phyloP scores from a whole-genome alignment of 2,888 invertebrate genomes.

The Noctua janthe region DNA sequence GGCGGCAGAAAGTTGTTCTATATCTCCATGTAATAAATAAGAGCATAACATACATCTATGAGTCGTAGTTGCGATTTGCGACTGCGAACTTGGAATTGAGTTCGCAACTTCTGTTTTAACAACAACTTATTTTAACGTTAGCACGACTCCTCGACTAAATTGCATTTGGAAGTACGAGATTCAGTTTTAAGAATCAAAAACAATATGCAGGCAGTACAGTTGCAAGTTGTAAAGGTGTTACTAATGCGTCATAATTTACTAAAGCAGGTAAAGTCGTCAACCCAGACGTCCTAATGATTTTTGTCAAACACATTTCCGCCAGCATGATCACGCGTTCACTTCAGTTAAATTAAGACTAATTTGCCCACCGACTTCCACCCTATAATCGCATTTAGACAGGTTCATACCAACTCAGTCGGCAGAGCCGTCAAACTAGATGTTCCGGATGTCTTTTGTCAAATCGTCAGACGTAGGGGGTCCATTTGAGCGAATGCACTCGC shows the following conservation, averaged over 20 bases:
- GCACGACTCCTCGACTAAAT: slow-evolving; percentile 29
- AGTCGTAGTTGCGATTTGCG: slow-evolving; percentile 17
- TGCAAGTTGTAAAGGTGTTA: background rate
- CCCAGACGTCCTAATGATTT: slow-evolving; percentile 19
- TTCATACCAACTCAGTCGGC: slow-evolving; percentile 43
- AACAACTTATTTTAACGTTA: slow-evolving; percentile 41
- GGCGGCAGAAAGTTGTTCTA: slow-evolving; percentile 19
- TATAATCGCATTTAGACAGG: slow-evolving; percentile 64
- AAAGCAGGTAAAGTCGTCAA: background rate
- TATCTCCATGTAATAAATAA: slow-evolving; percentile 18
- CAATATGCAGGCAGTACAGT: background rate
- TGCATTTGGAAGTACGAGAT: slow-evolving; percentile 10
- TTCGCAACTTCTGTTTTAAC: slow-evolving; percentile 27
- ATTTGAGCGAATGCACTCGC: slow-evolving; percentile 76
- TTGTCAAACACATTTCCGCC: slow-evolving; percentile 30
- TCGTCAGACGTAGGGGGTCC: slow-evolving; percentile 73
- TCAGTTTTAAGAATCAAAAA: background rate
- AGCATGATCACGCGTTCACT: slow-evolving; percentile 16
- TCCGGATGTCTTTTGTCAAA: slow-evolving; percentile 74
- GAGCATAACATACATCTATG: slow-evolving; percentile 7
- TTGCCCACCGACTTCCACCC: slow-evolving; percentile 47
- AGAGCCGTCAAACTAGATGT: slow-evolving; percentile 55
- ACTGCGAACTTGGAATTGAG: slow-evolving; percentile 26
- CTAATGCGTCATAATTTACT: background rate
- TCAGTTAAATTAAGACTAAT: slow-evolving; percentile 51